Evolutionary conservation across 2,888 invertebrate species (phyloP).

Genomic region (Ochropleura plecta): DNA sequence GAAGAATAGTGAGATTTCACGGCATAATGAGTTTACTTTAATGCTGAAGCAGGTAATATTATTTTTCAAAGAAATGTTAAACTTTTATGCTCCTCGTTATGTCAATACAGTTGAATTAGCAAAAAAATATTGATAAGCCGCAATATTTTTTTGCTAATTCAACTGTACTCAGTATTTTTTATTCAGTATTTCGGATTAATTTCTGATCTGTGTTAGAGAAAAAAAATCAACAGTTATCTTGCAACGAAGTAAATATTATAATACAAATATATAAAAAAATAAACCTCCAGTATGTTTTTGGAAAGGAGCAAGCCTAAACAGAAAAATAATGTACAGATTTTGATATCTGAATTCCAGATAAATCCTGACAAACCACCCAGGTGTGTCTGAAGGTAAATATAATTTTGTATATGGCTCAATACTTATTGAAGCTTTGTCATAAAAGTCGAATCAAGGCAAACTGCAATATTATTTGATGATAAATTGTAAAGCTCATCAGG

Average conservation of each 20-base stretch:
- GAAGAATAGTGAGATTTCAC: slow-evolving; percentile 50
- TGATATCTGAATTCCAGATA: background rate
- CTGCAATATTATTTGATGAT: background rate
- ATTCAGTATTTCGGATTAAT: background rate
- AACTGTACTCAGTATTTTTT: background rate
- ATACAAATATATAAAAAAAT: background rate
- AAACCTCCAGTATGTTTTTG: too few species aligned
- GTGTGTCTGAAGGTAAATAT: background rate
- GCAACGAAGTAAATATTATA: too few species aligned
- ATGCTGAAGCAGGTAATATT: slow-evolving; percentile 44
- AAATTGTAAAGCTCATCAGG: background rate
- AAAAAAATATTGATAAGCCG: too few species aligned
- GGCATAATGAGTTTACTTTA: slow-evolving; percentile 35
- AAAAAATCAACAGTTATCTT: background rate
- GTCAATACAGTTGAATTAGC: too few species aligned
- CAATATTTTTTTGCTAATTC: background rate
- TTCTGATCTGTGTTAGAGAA: background rate
- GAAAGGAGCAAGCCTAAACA: background rate
- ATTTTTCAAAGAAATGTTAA: slow-evolving; percentile 28
- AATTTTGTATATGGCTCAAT: background rate
- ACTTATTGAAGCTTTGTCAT: background rate
- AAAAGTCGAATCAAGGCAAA: background rate
- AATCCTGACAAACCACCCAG: background rate
- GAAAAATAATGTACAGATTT: background rate
- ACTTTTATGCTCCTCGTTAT: slow-evolving; percentile 11